These are phyloP conservation scores for Oncorhynchus keta DNA, from an alignment of 2,113 vertebrate species.

Conservation along the genomic window DNA sequence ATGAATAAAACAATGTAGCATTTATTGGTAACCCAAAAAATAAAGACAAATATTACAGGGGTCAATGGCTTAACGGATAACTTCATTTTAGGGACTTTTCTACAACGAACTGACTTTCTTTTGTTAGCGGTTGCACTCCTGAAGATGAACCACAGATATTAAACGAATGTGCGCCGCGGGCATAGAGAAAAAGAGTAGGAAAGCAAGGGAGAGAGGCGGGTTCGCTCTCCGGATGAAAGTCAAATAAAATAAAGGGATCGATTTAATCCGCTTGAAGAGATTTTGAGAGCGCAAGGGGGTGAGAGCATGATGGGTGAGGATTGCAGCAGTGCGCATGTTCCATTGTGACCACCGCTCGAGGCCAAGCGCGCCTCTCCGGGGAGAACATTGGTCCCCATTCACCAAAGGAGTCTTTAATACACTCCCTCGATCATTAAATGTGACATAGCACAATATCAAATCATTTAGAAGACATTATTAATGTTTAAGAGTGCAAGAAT, in stretches of 20 bases:
- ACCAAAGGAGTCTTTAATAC: slow-evolving; percentile 73
- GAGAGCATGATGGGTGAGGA: slow-evolving; percentile 75
- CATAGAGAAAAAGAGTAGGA: slow-evolving; percentile 27
- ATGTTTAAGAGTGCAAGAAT: slow-evolving; percentile 61
- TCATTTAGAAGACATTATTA: slow-evolving; percentile 76
- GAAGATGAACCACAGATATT: slow-evolving; percentile 73
- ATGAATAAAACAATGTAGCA: neutral
- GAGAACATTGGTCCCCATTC: slow-evolving; percentile 92
- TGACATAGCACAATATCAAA: slow-evolving; percentile 73
- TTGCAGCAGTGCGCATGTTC: slow-evolving; percentile 79
- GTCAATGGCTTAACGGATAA: slow-evolving; percentile 20
- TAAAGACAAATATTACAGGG: neutral
- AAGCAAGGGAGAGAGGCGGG: slow-evolving; percentile 79
- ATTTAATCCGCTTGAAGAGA: slow-evolving; percentile 95
- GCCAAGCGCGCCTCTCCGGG: slow-evolving; percentile 79
- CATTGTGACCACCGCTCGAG: slow-evolving; percentile 85
- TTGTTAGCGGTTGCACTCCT: slow-evolving; percentile 28
- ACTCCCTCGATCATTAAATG: slow-evolving; percentile 72
- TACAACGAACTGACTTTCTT: slow-evolving; percentile 30
- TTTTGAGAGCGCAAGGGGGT: slow-evolving; percentile 76
- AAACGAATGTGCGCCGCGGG: slow-evolving; percentile 83
- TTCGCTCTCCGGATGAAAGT: slow-evolving; percentile 92
- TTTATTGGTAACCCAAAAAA: neutral
- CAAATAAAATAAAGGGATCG: slow-evolving; percentile 91
- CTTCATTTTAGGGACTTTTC: slow-evolving; percentile 39